phyloP scores from a whole-genome alignment of 2,888 invertebrate genomes.

The Lamproptera curius region DNA sequence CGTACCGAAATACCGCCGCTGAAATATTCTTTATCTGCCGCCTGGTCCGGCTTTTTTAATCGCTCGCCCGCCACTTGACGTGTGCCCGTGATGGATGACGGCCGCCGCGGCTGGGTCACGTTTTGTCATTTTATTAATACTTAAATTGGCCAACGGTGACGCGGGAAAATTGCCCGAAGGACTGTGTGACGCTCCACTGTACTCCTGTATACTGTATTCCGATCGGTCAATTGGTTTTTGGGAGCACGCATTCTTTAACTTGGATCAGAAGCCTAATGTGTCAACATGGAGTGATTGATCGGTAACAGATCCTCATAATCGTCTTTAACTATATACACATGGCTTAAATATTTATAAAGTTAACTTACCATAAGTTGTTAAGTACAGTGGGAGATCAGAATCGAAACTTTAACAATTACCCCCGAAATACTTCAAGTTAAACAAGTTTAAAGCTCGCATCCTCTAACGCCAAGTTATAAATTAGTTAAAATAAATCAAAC shows the following conservation, averaged over 20 bases:
- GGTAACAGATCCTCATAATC: no score
- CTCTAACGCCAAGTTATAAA: background rate
- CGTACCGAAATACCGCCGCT: slow-evolving; percentile 57
- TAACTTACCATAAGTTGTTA: no score
- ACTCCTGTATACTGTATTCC: slow-evolving; percentile 3
- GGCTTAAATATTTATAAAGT: no score
- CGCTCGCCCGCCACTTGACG: slow-evolving; percentile 70
- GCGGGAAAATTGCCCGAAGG: slow-evolving; percentile 44
- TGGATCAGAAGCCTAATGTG: no score
- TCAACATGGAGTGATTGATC: no score
- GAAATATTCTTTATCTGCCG: slow-evolving; percentile 34
- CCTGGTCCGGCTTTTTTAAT: slow-evolving; percentile 68
- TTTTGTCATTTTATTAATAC: slow-evolving; percentile 78
- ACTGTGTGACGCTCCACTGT: slow-evolving; percentile 8
- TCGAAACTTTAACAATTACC: no score
- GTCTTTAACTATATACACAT: no score
- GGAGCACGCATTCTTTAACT: background rate
- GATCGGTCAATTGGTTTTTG: slow-evolving; percentile 4
- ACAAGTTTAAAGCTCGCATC: no score
- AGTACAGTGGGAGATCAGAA: no score
- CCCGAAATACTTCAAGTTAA: no score
- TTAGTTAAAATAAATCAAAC: background rate
- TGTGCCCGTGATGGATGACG: slow-evolving; percentile 68
- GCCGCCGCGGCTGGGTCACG: slow-evolving; percentile 53
- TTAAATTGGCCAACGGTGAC: slow-evolving; percentile 74